phyloP scores from a whole-genome alignment of 2,113 vertebrate species.

The Serinus canaria region DNA sequence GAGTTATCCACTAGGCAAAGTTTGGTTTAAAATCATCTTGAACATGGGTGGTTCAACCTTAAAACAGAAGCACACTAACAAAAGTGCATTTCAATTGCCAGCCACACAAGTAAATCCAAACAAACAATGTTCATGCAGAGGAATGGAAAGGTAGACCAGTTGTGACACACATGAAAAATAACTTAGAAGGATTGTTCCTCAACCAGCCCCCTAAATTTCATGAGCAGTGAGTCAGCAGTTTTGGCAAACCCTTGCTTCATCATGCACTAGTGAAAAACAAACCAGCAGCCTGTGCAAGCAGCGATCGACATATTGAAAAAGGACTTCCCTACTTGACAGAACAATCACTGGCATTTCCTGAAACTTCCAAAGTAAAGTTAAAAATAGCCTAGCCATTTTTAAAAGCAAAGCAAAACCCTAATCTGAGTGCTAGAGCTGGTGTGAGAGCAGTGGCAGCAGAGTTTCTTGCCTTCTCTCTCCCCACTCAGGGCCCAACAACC shows the following conservation, averaged over 20 bases:
- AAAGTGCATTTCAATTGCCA: background rate
- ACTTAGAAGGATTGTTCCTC: background rate
- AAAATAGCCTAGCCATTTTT: background rate
- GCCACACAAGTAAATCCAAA: background rate
- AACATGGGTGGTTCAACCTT: background rate
- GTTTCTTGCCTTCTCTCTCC: background rate
- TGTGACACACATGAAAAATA: background rate
- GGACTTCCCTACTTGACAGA: constrained; percentile 25
- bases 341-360: constrained; percentile 39
- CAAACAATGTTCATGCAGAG: background rate
- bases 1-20: background rate
- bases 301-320: background rate
- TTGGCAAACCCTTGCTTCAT: background rate
- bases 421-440: background rate
- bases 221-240: background rate
- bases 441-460: background rate
- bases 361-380: background rate
- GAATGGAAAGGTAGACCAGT: background rate
- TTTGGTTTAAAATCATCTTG: background rate
- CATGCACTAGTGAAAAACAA: constrained; percentile 50
- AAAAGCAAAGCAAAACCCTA: background rate
- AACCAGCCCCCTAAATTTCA: background rate
- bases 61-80: background rate
- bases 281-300: constrained; percentile 47
- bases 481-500: background rate